Conservation (phyloP, 2,797 vertebrate species). For the Ammospiza maritima region DNA sequence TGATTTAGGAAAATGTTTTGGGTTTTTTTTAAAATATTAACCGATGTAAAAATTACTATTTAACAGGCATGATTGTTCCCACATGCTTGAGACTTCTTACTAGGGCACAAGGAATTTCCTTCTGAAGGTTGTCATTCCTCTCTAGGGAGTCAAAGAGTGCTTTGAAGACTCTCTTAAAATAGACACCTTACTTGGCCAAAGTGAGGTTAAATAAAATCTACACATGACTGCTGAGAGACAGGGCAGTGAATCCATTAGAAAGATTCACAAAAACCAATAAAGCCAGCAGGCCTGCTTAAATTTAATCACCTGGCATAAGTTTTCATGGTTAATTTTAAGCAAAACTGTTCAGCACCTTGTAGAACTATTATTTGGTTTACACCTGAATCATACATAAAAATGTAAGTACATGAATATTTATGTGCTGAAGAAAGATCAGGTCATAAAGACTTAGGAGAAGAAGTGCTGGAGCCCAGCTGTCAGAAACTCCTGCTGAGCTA, state of each 20-base stretch:
- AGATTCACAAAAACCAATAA: not conserved
- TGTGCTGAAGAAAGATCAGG: slow-evolving; percentile 45
- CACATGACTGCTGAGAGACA: not conserved
- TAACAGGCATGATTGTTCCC: not conserved
- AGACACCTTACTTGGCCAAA: not conserved
- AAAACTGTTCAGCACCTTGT: slow-evolving; percentile 10
- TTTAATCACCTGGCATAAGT: not conserved
- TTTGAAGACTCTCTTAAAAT: not conserved
- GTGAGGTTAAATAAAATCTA: not conserved
- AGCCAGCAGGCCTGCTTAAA: not conserved
- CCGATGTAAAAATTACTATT: not conserved
- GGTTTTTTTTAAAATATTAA: not conserved
- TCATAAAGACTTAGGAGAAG: slow-evolving; percentile 29
- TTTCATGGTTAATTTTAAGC: slow-evolving; percentile 34
- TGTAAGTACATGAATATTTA: slow-evolving; percentile 54
- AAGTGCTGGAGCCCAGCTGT: slow-evolving; percentile 61
- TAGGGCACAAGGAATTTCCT: not conserved
- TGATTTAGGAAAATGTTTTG: not conserved
- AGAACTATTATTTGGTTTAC: slow-evolving; percentile 22
- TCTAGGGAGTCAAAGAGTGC: not conserved
- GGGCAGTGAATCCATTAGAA: not conserved
- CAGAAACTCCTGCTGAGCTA: slow-evolving; percentile 28
- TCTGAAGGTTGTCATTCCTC: not conserved
- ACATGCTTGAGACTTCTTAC: not conserved
- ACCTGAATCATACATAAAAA: slow-evolving; percentile 27